phyloP scores from a whole-genome alignment of 2,113 vertebrate species.

The Pangasianodon hypophthalmus region DNA sequence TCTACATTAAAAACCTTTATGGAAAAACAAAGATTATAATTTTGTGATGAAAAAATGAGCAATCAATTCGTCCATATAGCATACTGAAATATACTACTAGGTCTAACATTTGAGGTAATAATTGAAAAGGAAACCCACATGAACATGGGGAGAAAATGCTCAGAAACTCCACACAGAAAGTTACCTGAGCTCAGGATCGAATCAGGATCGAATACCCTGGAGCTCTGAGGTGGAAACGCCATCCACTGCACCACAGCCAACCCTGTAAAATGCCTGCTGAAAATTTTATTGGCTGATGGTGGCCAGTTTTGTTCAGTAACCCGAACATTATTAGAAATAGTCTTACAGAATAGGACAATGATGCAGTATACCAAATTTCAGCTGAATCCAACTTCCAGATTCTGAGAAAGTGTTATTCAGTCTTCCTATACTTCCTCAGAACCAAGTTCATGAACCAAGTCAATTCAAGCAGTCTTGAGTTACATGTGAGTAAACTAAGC shows the following conservation, averaged over 20 bases:
- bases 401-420: background rate
- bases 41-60: background rate
- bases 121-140: background rate
- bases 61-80: background rate
- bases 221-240: background rate
- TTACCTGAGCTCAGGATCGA: background rate
- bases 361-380: background rate
- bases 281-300: background rate
- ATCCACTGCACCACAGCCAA: background rate
- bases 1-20: background rate
- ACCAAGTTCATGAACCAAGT: background rate
- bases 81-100: background rate
- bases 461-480: background rate
- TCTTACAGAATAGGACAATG: background rate
- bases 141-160: background rate
- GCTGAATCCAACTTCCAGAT: background rate
- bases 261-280: background rate
- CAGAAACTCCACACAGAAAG: background rate
- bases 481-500: background rate
- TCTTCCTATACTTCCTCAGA: background rate
- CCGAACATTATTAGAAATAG: background rate
- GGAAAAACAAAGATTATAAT: background rate
- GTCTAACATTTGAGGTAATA: background rate
- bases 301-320: background rate
- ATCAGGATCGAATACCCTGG: background rate